phyloP scores from a whole-genome alignment of 2,797 vertebrate species.

The Sylvilagus floridanus region DNA sequence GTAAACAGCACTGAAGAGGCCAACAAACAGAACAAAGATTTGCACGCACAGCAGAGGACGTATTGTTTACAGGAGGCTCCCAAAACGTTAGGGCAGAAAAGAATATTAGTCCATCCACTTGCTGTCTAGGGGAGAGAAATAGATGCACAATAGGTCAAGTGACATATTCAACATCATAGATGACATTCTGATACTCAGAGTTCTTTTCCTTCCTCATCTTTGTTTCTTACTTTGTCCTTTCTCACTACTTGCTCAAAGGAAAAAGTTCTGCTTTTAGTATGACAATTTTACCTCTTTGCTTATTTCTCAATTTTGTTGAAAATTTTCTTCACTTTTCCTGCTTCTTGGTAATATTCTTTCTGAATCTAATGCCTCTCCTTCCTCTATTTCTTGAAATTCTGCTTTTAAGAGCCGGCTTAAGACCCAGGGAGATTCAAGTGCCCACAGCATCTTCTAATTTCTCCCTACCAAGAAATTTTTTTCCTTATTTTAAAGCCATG shows the following conservation, averaged over 20 bases:
- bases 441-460: background rate
- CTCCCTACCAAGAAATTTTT: background rate
- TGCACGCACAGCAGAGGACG: background rate
- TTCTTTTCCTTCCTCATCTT: background rate
- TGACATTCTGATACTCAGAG: background rate
- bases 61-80: background rate
- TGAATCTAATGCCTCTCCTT: background rate
- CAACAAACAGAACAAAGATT: background rate
- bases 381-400: background rate
- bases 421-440: background rate
- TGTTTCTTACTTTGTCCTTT: background rate
- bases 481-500: constrained; percentile 25
- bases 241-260: background rate
- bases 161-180: background rate
- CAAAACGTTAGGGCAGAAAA: background rate
- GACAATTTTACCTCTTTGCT: background rate
- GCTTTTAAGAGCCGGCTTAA: constrained; percentile 19
- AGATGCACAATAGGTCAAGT: background rate
- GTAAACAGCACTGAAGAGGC: background rate
- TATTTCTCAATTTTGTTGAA: background rate
- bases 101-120: background rate
- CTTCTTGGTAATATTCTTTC: background rate
- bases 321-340: background rate
- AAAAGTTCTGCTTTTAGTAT: background rate
- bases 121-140: background rate